Conservation (phyloP, 2,888 invertebrate species). For the Caenorhabditis macrosperma region DNA sequence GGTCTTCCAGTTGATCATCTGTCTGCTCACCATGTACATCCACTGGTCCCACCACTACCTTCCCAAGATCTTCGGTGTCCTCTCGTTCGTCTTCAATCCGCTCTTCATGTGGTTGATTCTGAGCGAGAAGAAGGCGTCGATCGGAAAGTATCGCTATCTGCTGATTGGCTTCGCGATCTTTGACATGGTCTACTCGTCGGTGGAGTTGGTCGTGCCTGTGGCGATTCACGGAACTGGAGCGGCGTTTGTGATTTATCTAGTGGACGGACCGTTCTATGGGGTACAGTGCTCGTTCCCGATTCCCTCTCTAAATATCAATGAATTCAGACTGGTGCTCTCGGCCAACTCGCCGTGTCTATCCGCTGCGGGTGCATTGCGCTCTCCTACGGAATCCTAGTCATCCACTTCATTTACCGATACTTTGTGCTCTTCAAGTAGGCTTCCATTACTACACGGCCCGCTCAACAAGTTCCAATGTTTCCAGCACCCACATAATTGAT, state of each 20-base stretch:
- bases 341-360: conserved; percentile 35
- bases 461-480: too few relatives aligned
- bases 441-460: too few relatives aligned
- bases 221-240: conserved; percentile 47
- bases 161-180: conserved; percentile 47
- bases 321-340: conserved; percentile 7
- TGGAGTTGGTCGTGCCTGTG: conserved; percentile 46
- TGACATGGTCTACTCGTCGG: conserved; percentile 45
- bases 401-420: conserved; percentile 41
- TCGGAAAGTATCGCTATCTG: conserved; percentile 43
- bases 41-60: conserved; percentile 50
- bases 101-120: conserved; percentile 29
- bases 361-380: conserved; percentile 36
- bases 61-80: conserved; percentile 32
- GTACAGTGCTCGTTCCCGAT: neutral
- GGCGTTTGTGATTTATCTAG: conserved; percentile 48
- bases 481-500: conserved; percentile 17
- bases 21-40: conserved; percentile 53
- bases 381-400: conserved; percentile 32
- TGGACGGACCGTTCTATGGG: conserved; percentile 50
- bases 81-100: conserved; percentile 42
- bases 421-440: conserved; percentile 14
- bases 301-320: neutral
- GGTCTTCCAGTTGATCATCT: too few relatives aligned
- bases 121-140: conserved; percentile 23